Conservation (phyloP, 2,888 invertebrate species). For the Dione juno region DNA sequence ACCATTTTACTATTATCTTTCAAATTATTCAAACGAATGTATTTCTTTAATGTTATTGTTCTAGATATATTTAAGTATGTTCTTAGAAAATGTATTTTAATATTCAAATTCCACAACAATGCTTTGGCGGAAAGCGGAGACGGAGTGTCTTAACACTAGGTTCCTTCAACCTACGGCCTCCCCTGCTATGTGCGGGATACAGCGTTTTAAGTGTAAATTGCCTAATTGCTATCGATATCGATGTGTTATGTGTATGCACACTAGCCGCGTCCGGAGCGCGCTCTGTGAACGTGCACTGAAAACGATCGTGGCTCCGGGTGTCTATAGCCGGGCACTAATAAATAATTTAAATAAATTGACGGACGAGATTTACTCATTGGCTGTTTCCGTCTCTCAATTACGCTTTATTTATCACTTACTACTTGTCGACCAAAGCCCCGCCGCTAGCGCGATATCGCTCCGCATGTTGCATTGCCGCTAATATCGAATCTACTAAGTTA, state of each 20-base stretch:
- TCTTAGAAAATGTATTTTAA: background rate
- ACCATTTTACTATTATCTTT: constrained; percentile 1
- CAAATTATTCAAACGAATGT: background rate
- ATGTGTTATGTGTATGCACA: constrained; percentile 55
- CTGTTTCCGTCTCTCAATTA: constrained; percentile 83
- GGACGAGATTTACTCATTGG: constrained; percentile 84
- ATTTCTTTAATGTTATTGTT: background rate
- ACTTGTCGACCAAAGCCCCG: constrained; percentile 67
- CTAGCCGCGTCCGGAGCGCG: constrained; percentile 69
- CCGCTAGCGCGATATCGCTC: constrained; percentile 50
- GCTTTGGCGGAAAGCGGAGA: too few species aligned
- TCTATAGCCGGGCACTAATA: constrained; percentile 83
- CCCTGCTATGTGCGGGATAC: too few species aligned
- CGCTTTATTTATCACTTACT: constrained; percentile 83
- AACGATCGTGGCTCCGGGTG: constrained; percentile 78
- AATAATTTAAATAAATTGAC: constrained; percentile 84
- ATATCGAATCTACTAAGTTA: constrained; percentile 29
- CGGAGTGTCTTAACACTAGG: too few species aligned
- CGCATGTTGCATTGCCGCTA: constrained; percentile 36
- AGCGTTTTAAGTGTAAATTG: background rate
- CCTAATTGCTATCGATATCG: constrained; percentile 49
- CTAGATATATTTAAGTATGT: background rate
- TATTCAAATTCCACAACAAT: background rate
- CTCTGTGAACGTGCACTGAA: constrained; percentile 74
- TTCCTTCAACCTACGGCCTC: too few species aligned